These are phyloP conservation scores for Sebastes jordani DNA, from an alignment of 2,797 vertebrate species.

Conservation along the genomic window DNA sequence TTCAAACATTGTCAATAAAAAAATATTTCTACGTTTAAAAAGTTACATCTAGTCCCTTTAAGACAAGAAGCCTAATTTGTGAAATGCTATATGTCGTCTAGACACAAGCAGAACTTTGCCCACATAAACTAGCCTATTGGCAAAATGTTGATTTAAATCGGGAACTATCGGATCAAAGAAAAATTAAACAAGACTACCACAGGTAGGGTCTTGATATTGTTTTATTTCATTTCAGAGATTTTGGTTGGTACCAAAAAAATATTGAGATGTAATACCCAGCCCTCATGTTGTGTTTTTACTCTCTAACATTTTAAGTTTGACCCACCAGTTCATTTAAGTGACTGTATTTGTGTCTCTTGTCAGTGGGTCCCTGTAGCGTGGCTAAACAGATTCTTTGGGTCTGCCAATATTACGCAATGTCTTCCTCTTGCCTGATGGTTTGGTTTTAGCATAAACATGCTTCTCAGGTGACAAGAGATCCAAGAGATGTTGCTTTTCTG, in stretches of 20 bases:
- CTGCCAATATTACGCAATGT: not conserved
- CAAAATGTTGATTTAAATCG: not conserved
- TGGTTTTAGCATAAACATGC: not conserved
- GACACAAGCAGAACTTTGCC: too few relatives aligned
- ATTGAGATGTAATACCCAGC: too few relatives aligned
- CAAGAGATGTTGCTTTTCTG: not conserved
- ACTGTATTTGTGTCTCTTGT: not conserved
- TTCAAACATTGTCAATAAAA: too few relatives aligned
- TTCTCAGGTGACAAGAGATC: not conserved
- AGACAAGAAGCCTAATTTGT: not conserved
- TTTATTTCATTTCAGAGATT: too few relatives aligned
- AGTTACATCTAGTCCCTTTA: not conserved
- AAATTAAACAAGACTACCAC: not conserved
- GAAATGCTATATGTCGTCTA: not conserved
- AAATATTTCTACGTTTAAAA: too few relatives aligned
- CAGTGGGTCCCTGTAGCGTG: not conserved
- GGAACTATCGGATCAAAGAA: not conserved
- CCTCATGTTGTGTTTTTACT: not conserved
- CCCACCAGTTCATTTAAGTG: not conserved
- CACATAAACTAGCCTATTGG: not conserved
- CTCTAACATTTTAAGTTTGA: not conserved
- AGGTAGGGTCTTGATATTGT: too few relatives aligned
- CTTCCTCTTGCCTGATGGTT: not conserved
- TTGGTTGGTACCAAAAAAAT: too few relatives aligned
- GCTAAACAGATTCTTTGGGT: not conserved